Base-by-base conservation (phyloP, 1,140 invertebrate genomes). In the Cecropterus lyciades region DNA sequence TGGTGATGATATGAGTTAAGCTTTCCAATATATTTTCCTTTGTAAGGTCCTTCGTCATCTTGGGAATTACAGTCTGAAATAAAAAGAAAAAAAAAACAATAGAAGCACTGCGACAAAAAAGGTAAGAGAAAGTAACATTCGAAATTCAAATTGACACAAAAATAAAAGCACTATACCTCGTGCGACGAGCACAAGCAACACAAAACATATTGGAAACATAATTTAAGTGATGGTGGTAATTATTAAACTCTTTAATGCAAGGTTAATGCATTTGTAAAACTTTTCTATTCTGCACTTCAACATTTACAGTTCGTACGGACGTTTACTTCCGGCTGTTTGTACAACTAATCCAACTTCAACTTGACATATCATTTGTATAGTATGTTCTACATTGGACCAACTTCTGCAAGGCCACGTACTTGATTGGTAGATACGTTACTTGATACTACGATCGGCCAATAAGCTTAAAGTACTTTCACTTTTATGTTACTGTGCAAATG, bases 1-100 rank as follows among this genome's bases (percentile, higher is more conserved):
- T 94, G 93, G 70, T 98, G 97, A 89, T 98, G 97, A 89, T 98
- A 98, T 0, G 97, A 96, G 85, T 98, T 98, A 8, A 98, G 91
- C 91, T 97, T 97, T 8, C 97, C 97, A 20, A 98, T 88, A 70
- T 94, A 95, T 86, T 96, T 97, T 46, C 97, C 97, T 63, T 92
- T 94, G 74, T 98, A 98, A 8, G 95, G 95, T 0, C 95, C 95
- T 46, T 95, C 94, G 63, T 96, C 94, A 46, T 91, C 89, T 73
- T 92, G 85, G 45, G 88, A 80, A 14, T 51, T 70, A 48, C 85
- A 82, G 42, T 80, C 90, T 92, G 76, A 27, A 90, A 77, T 68
- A 59, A 70, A 20, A 42, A 64, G 55, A 40, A 24, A 59, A 70
- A 20, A 42, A 64, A 60, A 40, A 24, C 37, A 59, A 51, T 51